Conservation (phyloP, 1,140 invertebrate species). For the Arion vulgaris region DNA sequence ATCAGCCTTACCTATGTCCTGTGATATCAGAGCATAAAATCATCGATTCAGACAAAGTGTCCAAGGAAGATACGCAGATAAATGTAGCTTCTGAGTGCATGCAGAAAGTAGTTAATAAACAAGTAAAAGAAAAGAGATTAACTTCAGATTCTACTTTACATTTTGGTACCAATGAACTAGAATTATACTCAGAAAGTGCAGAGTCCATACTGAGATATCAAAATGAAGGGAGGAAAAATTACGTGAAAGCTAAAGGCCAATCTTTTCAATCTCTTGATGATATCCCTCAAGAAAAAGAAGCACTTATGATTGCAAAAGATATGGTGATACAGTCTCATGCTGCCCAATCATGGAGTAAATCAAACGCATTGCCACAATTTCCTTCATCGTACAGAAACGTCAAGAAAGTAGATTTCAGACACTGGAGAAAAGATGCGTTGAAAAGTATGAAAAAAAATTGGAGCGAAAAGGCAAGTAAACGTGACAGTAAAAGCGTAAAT, state of each 20-base stretch:
- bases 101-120: neutral
- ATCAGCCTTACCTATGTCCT: neutral
- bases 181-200: neutral
- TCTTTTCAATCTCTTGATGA: too few species aligned
- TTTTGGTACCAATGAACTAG: neutral
- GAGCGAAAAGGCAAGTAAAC: neutral
- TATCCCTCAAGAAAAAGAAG: too few species aligned
- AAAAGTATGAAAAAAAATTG: neutral
- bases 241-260: neutral
- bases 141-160: neutral
- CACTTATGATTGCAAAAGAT: too few species aligned
- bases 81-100: neutral
- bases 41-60: neutral
- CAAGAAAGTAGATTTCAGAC: neutral
- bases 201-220: neutral
- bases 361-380: too few species aligned
- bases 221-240: neutral
- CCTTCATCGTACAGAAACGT: neutral
- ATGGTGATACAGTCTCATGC: too few species aligned
- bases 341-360: too few species aligned
- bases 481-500: neutral
- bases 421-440: neutral
- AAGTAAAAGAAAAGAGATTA: neutral
- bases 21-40: neutral
- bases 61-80: neutral